Evolutionary conservation across 2,888 invertebrate genomes (phyloP), one percentile per base, ranked within the genome.

Genomic region (Nephrocerus scutellatus): DNA sequence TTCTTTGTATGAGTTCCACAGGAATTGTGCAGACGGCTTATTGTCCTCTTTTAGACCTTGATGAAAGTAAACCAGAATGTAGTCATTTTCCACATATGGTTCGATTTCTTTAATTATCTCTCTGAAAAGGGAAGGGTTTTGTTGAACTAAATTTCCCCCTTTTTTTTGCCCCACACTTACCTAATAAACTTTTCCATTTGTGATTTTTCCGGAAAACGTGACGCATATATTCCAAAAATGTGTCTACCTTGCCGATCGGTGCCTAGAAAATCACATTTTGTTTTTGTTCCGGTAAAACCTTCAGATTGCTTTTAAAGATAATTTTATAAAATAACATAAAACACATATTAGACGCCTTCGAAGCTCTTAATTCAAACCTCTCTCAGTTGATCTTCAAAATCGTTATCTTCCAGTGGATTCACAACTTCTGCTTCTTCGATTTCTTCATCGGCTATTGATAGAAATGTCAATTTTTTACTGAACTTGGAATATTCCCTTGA

Each of bases 31-130:
- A 1, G 95, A 85, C 1, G 97, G 98, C 64, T 96, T 97, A 70
- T 96, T 98, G 68, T 86, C 84, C 62, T 91, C 92, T 30, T 84
- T 86, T 30, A 99, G 76, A 10, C 98, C 98, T 71, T 87, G 87
- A 70, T 98, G 98, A 63, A 98, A 95, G 69, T 98, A 99, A 4
- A 98, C 88, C 42, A 99, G 76, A 56, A 90, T 91, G 71, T 99
- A 99, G 68, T 99, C 98, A 70, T 92, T 92, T 66, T 98, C 93
- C 43, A 98, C 98, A 66, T 91, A 96, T 65, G 88, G 88, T 71
- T 97, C 95, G 66, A 98, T 73, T 32, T 95, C 95, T 67, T 84
- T 83, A 70, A 86, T 88, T 53, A 97, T 76, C 72, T 91, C 95
- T 67, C 96, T 93, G 59, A 23, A 68, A 68, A 50, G 45, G 49